A percentile compares a stretch with the other conserved stretches of the same genome.
Conservation (phyloP, 2,888 invertebrate genomes). For the Andrena camellia region DNA sequence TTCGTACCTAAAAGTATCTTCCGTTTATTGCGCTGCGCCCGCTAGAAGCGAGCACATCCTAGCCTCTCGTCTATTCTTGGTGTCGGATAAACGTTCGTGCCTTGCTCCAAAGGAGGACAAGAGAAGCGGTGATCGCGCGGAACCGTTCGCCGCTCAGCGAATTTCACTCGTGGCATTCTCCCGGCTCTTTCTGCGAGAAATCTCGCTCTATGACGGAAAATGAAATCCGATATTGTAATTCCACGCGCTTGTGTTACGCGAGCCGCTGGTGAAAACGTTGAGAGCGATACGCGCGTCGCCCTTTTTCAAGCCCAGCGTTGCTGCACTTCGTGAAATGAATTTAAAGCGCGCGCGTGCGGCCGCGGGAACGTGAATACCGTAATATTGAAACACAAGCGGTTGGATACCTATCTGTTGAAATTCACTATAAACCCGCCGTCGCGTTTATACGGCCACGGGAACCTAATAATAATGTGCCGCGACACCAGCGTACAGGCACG, state of each 20-base stretch:
- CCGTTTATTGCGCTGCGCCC: neutral
- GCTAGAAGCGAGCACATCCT: constrained; percentile 19
- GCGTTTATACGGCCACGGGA: constrained; percentile 18
- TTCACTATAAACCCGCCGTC: constrained; percentile 33
- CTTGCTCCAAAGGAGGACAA: constrained; percentile 59
- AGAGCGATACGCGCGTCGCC: constrained; percentile 49
- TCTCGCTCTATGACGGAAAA: constrained; percentile 62
- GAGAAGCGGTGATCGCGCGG: constrained; percentile 59
- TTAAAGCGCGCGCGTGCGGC: constrained; percentile 47
- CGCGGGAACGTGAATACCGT: constrained; percentile 40
- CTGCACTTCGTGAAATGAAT: constrained; percentile 65
- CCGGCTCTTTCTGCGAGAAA: constrained; percentile 48
- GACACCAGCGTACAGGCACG: constrained; percentile 3
- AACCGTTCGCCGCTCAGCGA: constrained; percentile 60
- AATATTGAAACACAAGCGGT: constrained; percentile 51
- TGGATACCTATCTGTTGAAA: constrained; percentile 43
- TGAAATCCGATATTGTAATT: constrained; percentile 69
- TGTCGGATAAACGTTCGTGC: constrained; percentile 38
- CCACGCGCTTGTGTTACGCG: constrained; percentile 62
- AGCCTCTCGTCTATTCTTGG: constrained; percentile 1
- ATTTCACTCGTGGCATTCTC: constrained; percentile 47
- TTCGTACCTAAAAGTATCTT: neutral
- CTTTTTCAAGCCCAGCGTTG: constrained; percentile 58
- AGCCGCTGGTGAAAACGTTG: constrained; percentile 49
- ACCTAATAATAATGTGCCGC: constrained; percentile 27